A percentile compares a stretch with the other conserved stretches of the same genome.
Conservation (phyloP, 2,888 invertebrate genomes). For the Tachina lurida region DNA sequence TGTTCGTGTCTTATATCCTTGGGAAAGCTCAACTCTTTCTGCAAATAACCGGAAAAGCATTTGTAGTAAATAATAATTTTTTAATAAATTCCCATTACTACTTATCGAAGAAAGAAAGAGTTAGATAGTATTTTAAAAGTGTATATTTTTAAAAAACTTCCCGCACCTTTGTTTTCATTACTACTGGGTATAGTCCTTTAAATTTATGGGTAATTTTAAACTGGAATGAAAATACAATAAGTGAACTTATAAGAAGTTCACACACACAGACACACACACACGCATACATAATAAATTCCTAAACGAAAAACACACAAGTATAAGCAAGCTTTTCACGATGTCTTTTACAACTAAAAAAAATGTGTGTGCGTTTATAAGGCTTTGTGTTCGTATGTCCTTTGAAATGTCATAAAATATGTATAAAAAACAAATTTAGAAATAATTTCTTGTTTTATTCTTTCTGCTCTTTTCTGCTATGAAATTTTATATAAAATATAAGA, state of each 20-base stretch:
- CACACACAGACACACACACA: neutral
- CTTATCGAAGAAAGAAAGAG: too few relatives aligned
- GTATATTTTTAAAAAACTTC: neutral
- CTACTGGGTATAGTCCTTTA: neutral
- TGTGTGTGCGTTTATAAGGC: neutral
- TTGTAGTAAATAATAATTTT: too few relatives aligned
- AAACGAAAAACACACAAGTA: neutral
- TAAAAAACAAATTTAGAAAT: conserved; percentile 67
- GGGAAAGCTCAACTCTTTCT: too few relatives aligned
- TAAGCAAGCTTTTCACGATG: neutral
- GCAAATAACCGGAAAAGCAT: too few relatives aligned
- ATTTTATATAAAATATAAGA: neutral
- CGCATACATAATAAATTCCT: neutral
- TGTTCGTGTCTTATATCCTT: too few relatives aligned
- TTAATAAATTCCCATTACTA: too few relatives aligned
- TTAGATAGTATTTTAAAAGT: too few relatives aligned
- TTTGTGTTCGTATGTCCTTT: conserved; percentile 30
- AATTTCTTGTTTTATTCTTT: conserved; percentile 29
- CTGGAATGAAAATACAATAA: neutral
- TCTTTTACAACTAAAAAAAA: neutral
- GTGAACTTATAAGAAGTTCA: conserved; percentile 8
- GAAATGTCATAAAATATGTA: conserved; percentile 72
- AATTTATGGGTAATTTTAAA: neutral
- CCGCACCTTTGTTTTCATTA: neutral
- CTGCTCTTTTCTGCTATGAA: conserved; percentile 3